phyloP scores from a whole-genome alignment of 2,113 vertebrate species.

The Polypterus senegalus region DNA sequence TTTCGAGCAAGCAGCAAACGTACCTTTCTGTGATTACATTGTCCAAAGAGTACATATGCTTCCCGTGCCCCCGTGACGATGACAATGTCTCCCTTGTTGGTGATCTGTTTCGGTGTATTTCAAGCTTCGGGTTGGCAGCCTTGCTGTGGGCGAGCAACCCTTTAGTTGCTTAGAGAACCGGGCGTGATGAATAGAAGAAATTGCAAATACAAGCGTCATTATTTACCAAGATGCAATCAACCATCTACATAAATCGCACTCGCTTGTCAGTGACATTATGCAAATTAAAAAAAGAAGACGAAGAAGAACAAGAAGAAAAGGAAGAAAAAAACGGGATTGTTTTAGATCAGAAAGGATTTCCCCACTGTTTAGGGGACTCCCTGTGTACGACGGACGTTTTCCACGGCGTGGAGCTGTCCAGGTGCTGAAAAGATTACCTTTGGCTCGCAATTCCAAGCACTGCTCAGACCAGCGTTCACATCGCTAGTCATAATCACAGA shows the following conservation, averaged over 20 bases:
- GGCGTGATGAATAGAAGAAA: slow-evolving; percentile 33
- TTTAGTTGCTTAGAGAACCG: slow-evolving; percentile 34
- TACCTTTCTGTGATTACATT: slow-evolving; percentile 51
- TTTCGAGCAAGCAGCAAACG: slow-evolving; percentile 23
- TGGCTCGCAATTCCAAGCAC: slow-evolving; percentile 21
- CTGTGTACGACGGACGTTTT: slow-evolving; percentile 29
- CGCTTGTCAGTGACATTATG: slow-evolving; percentile 24
- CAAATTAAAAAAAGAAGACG: slow-evolving; percentile 18
- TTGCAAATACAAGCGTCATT: slow-evolving; percentile 44
- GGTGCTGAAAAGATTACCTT: slow-evolving; percentile 37
- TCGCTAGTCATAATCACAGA: too few species aligned
- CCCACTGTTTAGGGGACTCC: slow-evolving; percentile 43
- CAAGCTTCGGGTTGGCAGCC: slow-evolving; percentile 34
- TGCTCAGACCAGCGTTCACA: slow-evolving; percentile 13
- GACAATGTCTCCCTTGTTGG: slow-evolving; percentile 39
- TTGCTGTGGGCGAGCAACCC: slow-evolving; percentile 37
- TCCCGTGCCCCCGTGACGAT: slow-evolving; percentile 44
- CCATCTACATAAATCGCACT: slow-evolving; percentile 24
- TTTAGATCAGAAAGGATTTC: slow-evolving; percentile 30
- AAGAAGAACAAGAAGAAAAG: slow-evolving; percentile 26
- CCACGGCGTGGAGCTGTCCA: slow-evolving; percentile 44
- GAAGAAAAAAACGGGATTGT: slow-evolving; percentile 21
- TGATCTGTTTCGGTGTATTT: slow-evolving; percentile 23
- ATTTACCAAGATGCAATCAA: slow-evolving; percentile 32
- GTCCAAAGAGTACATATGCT: slow-evolving; percentile 44